phyloP scores from a whole-genome alignment of 2,797 vertebrate genomes.

The Esox masquinongy region DNA sequence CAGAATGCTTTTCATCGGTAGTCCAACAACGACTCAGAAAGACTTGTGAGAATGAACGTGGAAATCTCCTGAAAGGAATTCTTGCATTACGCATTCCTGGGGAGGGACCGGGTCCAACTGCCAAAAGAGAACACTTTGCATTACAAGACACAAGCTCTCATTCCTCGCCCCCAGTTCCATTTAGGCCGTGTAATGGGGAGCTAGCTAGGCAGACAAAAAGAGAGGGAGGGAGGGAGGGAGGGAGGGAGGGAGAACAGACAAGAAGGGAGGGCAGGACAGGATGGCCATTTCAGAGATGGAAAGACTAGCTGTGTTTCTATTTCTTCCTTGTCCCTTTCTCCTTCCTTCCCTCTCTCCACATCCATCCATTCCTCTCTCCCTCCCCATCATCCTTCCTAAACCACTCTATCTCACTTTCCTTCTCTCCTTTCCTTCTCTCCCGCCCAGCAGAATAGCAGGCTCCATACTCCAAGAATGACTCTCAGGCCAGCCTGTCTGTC shows the following conservation, averaged over 20 bases:
- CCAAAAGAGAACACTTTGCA: conserved; percentile 36
- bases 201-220: background rate
- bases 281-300: no score
- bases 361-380: no score
- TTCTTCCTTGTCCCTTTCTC: background rate
- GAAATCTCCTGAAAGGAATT: conserved; percentile 49
- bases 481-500: background rate
- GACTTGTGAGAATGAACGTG: background rate
- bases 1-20: background rate
- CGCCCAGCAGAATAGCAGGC: background rate
- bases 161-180: conserved; percentile 38
- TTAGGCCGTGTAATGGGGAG: conserved; percentile 22
- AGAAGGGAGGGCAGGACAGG: conserved; percentile 28
- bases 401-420: no score
- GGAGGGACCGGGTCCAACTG: conserved; percentile 44
- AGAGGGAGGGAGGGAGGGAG: background rate
- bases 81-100: conserved; percentile 32
- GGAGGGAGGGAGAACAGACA: background rate
- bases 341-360: background rate
- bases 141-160: conserved; percentile 57
- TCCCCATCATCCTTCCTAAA: background rate
- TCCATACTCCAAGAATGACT: conserved; percentile 14
- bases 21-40: background rate
- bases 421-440: background rate
- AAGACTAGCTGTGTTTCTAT: conserved; percentile 35